Base-by-base conservation (phyloP, 2,113 vertebrate genomes). In the Serilophus lunatus region DNA sequence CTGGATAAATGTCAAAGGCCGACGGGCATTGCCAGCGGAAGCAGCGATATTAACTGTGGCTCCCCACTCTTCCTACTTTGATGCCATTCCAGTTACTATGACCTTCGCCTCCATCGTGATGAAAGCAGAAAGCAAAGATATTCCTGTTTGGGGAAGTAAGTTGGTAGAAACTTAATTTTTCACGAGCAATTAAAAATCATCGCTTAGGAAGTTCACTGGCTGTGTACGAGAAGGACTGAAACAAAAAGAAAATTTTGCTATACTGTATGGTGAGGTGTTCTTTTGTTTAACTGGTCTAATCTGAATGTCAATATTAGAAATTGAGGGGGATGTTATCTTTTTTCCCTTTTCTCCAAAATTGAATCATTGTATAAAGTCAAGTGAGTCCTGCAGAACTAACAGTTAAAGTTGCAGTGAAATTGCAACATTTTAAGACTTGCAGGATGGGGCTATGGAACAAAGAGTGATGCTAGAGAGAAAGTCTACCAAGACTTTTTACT, bases 111-210 rank as follows among this genome's bases (percentile, higher is more conserved):
- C 99, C 91, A 98, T 99, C 29, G 99, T 99, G 84, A 98, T 98
- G 97, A 99, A 99, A 96, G 98, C 98, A 4, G 99, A 99, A 98
- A 99, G 99, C 97, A 98, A 98, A 96, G 98, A 99, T 95, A 98
- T 99, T 97, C 99, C 99, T 35, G 90, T 99, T 29, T 99, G 99
- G 99, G 99, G 99, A 96, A 99, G 99, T 99, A 97, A 99, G 99
- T 99, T 75, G 40, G 6, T 44, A 74, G 70, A 86, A 59, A 56
- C 20, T 84, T 84, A 12, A 40, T 56, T 86, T 92, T 92, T 78
- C 42, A 71, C 75, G 42, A 91, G 57, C 29, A 63, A 24, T 81
- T 79, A 8, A 64, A 69, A 84, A 25, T 26, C 0, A 20, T 50
- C 82, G 18, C 28, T 68, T 79, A 66, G 13, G 19, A 79, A 36